Conservation (phyloP, 2,888 invertebrate genomes). For the Nebria salina region DNA sequence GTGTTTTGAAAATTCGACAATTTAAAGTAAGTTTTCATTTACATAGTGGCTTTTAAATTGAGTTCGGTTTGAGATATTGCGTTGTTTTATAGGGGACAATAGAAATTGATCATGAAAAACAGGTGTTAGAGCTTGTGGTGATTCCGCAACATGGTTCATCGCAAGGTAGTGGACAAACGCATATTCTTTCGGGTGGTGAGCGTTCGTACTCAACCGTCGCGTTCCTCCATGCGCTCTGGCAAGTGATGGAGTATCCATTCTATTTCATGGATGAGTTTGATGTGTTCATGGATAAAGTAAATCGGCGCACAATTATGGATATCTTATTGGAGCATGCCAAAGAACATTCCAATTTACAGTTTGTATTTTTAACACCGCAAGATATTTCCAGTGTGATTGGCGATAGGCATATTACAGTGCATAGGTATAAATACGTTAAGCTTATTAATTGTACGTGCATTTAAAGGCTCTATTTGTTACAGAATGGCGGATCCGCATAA, state of each 20-base stretch:
- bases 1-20: conserved; percentile 66
- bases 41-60: neutral
- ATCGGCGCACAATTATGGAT: conserved; percentile 81
- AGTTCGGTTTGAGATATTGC: no score
- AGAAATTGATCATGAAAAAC: conserved; percentile 64
- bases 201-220: conserved; percentile 95
- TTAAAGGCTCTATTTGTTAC: neutral
- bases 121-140: conserved; percentile 66
- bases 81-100: conserved; percentile 65
- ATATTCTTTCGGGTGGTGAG: conserved; percentile 93
- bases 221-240: conserved; percentile 93
- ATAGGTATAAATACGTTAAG: neutral
- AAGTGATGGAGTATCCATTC: conserved; percentile 90
- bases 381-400: conserved; percentile 69
- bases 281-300: conserved; percentile 93
- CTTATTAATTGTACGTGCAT: no score
- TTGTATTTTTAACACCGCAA: conserved; percentile 90
- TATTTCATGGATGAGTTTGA: conserved; percentile 96
- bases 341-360: conserved; percentile 75
- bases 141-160: conserved; percentile 65
- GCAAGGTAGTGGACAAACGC: conserved; percentile 65
- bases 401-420: conserved; percentile 31
- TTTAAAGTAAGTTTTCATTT: conserved; percentile 64
- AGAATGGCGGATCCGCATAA: conserved; percentile 36
- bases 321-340: conserved; percentile 81